Conservation (phyloP, 2,888 invertebrate genomes). For the Branchellion lobata region DNA sequence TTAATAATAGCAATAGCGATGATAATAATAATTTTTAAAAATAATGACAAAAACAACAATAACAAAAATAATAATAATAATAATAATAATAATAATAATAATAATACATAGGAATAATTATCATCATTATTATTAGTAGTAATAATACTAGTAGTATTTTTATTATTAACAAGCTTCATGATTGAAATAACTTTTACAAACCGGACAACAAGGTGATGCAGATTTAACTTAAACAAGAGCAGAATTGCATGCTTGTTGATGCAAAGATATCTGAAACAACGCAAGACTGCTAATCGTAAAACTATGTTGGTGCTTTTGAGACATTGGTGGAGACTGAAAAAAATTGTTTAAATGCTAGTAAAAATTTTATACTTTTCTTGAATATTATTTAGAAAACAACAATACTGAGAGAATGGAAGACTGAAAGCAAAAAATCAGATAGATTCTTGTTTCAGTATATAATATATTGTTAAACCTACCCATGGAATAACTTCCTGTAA, state of each 20-base stretch:
- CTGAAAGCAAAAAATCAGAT: too few relatives aligned
- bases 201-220: background rate
- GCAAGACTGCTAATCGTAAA: background rate
- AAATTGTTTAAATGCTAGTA: too few relatives aligned
- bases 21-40: background rate
- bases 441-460: too few relatives aligned
- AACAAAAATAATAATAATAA: background rate
- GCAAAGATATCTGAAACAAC: conserved; percentile 13
- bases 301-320: background rate
- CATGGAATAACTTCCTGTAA: background rate
- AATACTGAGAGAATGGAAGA: too few relatives aligned
- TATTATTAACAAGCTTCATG: background rate
- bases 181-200: background rate
- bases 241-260: background rate
- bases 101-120: too few relatives aligned
- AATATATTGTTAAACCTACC: too few relatives aligned
- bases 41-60: too few relatives aligned
- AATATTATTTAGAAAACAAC: too few relatives aligned
- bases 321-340: background rate
- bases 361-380: too few relatives aligned
- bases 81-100: background rate
- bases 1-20: background rate
- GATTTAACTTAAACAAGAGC: background rate
- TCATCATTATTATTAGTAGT: too few relatives aligned
- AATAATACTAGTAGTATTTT: too few relatives aligned